These are phyloP conservation scores for Metaphire vulgaris DNA, from an alignment of 1,140 invertebrate genomes.

Conservation along the genomic window DNA sequence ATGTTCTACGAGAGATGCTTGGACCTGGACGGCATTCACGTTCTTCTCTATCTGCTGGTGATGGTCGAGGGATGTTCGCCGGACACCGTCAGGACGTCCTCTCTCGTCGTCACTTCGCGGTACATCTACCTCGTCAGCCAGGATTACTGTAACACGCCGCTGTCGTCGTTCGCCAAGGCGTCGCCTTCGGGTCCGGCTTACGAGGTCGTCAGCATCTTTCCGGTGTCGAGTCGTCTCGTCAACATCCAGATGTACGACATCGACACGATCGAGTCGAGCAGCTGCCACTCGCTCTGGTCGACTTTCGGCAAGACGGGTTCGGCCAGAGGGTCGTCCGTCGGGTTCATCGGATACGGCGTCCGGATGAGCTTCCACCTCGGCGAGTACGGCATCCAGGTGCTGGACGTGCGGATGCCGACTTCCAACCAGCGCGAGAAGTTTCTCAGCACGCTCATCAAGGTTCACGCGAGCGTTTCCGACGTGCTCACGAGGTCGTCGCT, in stretches of 20 bases:
- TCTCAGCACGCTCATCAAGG: neutral
- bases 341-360: conserved; percentile 29
- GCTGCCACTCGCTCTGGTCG: neutral
- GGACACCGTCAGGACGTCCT: conserved; percentile 3
- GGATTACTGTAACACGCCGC: conserved; percentile 39
- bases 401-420: conserved; percentile 26
- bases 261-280: conserved; percentile 12
- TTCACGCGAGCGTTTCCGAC: neutral
- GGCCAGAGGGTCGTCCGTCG: neutral
- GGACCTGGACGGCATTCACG: neutral
- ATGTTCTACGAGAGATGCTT: conserved; percentile 1
- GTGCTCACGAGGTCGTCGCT: neutral
- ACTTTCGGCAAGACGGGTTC: conserved; percentile 7
- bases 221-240: conserved; percentile 41
- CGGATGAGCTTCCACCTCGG: conserved; percentile 23
- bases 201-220: conserved; percentile 34
- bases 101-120: conserved; percentile 41
- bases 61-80: neutral
- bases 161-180: conserved; percentile 35
- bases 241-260: conserved; percentile 39
- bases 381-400: conserved; percentile 1
- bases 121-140: conserved; percentile 38
- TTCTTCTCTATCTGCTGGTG: conserved; percentile 23
- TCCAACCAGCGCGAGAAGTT: conserved; percentile 24
- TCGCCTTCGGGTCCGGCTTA: conserved; percentile 33